phyloP scores from a whole-genome alignment of 1,140 invertebrate species.

The Penaeus chinensis region DNA sequence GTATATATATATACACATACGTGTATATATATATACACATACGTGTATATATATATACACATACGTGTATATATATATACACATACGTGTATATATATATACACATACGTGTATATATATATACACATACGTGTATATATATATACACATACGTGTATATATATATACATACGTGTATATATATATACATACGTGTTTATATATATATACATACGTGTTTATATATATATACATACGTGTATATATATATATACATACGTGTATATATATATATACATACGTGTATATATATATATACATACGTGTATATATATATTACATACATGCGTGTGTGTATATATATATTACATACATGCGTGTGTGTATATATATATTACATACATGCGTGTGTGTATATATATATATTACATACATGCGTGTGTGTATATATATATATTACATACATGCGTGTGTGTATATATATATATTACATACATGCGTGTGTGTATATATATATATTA shows the following conservation, averaged over 20 bases:
- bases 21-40: background rate
- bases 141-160: conserved; percentile 6
- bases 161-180: conserved; percentile 6
- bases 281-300: background rate
- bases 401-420: too few species aligned
- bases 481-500: too few species aligned
- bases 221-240: conserved; percentile 2
- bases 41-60: background rate
- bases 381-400: too few species aligned
- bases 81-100: background rate
- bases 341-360: too few species aligned
- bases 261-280: conserved; percentile 6
- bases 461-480: too few species aligned
- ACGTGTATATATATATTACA: too few species aligned
- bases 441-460: too few species aligned
- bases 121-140: conserved; percentile 2
- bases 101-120: conserved; percentile 7
- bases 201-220: background rate
- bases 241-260: conserved; percentile 11
- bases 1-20: conserved; percentile 1
- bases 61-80: conserved; percentile 2
- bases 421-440: too few species aligned
- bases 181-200: conserved; percentile 5
- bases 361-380: too few species aligned
- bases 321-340: too few species aligned